Evolutionary conservation across 1,140 invertebrate species (phyloP), one percentile per base, ranked within the genome.

Genomic region (Cardiocondyla obscurior): DNA sequence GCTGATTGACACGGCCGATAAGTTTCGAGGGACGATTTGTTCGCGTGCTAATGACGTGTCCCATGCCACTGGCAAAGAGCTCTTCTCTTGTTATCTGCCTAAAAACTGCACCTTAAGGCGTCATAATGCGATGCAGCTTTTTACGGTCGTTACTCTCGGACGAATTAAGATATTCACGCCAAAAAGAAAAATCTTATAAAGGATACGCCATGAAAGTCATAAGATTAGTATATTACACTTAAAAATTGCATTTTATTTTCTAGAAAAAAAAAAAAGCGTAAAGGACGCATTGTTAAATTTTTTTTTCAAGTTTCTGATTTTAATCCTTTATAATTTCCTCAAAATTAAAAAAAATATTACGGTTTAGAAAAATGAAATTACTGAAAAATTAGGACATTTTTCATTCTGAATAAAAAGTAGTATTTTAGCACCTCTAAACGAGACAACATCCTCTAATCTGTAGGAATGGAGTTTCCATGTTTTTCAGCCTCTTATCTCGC

Each of bases 1-100:
- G 30, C 28, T 33, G 86, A 88, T 88, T 74, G 76, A 88, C 74
- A 67, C 62, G 49, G 6, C 39, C 57, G 86, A 88, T 88, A 88
- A 82, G 7, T 4, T 2, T 22, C 62, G 46, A 74, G 73, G 62
- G 65, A 74, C 85, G 81, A 88, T 88, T 88, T 88, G 85, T 77
- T 84, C 53, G 49, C 85, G 46, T 70, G 44, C 69, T 77, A 70
- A 65, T 83, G 86, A 70, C 67, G 25, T 60, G 81, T 55, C 65
- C 30, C 67, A 44, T 69, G 74, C 49, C 69, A 84, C 82, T 36
- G 57, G 28, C 49, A 39, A 81, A 58, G 55, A 85, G 36, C 51
- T 10, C 58, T 77, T 70, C 73, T 64, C 53, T 25, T 30, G 55
- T 16, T 79, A 39, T 69, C 46, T 12, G 36, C 19, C 19, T 25